Percentiles rank a stretch among this genome's conserved stretches.
Conservation (phyloP, 2,888 invertebrate genomes). For the Drosophila eohydei region DNA sequence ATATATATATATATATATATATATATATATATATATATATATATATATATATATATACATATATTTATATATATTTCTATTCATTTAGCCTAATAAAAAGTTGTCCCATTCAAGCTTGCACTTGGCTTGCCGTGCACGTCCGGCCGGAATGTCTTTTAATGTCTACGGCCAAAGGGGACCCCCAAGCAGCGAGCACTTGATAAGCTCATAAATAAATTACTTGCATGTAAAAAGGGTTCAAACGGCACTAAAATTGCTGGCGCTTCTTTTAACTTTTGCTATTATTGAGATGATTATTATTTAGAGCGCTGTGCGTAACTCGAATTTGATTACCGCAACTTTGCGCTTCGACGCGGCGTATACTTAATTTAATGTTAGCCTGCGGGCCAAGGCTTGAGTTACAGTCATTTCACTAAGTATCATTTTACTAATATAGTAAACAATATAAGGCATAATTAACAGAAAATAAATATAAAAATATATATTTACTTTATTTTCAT, state of each 20-base stretch:
- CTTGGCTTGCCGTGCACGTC: constrained; percentile 61
- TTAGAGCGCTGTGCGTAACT: constrained; percentile 24
- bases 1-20: too few species aligned
- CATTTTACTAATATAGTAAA: too few species aligned
- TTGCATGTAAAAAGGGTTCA: constrained; percentile 55
- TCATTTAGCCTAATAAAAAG: constrained; percentile 20
- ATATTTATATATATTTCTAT: neutral
- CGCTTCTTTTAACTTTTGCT: constrained; percentile 54
- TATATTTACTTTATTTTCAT: neutral
- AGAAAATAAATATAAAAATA: neutral
- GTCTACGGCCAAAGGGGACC: constrained; percentile 32
- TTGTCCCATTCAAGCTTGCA: constrained; percentile 13
- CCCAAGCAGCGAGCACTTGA: constrained; percentile 39
- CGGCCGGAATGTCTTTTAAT: constrained; percentile 64
- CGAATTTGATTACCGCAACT: constrained; percentile 47
- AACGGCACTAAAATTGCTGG: constrained; percentile 52
- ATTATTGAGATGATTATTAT: constrained; percentile 53
- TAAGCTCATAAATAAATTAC: constrained; percentile 72
- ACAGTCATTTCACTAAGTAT: neutral
- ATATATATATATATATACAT: neutral
- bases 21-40: neutral
- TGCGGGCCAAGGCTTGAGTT: constrained; percentile 4
- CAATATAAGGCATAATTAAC: neutral
- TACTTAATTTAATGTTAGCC: constrained; percentile 20
- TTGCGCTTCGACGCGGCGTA: constrained; percentile 28